Evolutionary conservation across 2,113 vertebrate genomes (phyloP).

Genomic region (Dipodomys spectabilis): DNA sequence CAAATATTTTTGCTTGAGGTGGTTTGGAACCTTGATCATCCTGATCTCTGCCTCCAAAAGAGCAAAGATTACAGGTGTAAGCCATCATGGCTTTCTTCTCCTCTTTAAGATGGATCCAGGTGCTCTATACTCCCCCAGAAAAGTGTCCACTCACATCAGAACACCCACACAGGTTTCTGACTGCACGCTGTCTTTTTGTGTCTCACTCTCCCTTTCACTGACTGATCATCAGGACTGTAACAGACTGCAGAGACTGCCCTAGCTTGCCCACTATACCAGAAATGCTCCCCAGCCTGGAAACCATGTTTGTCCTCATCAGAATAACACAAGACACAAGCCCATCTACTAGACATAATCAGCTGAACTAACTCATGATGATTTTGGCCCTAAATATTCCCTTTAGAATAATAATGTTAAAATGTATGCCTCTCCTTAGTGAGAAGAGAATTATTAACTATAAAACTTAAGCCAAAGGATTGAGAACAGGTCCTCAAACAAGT

Average conservation of each 20-base stretch:
- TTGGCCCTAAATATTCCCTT: neutral
- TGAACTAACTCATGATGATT: neutral
- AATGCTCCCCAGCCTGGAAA: neutral
- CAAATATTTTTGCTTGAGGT: no score
- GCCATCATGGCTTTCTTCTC: neutral
- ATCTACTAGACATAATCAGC: neutral
- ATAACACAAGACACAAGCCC: neutral
- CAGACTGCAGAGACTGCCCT: neutral
- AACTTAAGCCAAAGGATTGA: neutral
- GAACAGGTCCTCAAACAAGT: neutral
- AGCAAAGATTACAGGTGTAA: neutral
- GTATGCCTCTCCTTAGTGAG: neutral
- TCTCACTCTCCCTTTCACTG: neutral
- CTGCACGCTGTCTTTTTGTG: neutral
- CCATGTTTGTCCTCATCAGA: neutral
- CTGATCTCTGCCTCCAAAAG: no score
- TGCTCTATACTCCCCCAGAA: neutral
- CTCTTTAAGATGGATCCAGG: neutral
- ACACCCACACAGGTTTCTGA: neutral
- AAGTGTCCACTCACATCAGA: neutral
- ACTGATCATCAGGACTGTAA: neutral
- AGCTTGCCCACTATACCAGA: neutral
- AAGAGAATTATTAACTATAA: slow-evolving; percentile 23
- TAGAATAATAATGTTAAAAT: neutral
- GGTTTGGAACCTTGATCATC: no score